A percentile compares a stretch with the other conserved stretches of the same genome.
phyloP scores from a whole-genome alignment of 2,797 vertebrate species.

The Echeneis naucrates region DNA sequence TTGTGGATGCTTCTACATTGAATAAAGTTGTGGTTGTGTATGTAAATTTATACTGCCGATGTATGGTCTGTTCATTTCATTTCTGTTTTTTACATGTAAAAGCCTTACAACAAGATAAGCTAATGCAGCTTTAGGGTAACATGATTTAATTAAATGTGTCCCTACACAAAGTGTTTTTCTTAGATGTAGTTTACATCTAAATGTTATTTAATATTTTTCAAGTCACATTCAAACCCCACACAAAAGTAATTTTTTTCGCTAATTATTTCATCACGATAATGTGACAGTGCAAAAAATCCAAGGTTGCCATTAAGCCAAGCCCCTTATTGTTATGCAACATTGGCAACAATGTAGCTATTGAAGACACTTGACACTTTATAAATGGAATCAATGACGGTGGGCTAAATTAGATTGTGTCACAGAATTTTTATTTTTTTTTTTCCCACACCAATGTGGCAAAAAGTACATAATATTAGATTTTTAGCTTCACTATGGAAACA shows the following conservation, averaged over 20 bases:
- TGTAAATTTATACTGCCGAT: background rate
- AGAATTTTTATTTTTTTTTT: background rate
- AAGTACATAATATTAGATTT: background rate
- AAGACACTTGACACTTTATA: background rate
- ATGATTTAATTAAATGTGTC: background rate
- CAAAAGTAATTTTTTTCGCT: too few relatives aligned
- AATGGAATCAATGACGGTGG: background rate
- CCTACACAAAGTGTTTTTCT: background rate
- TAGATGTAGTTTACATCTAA: background rate
- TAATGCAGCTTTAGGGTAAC: background rate
- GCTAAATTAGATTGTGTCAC: background rate
- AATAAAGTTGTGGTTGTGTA: slow-evolving; percentile 3
- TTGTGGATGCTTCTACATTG: slow-evolving; percentile 20
- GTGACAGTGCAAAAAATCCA: background rate
- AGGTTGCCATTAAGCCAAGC: background rate
- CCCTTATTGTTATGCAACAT: background rate
- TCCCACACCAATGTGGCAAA: background rate
- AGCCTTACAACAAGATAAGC: background rate
- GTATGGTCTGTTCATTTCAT: background rate
- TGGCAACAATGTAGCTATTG: background rate
- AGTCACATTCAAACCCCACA: too few relatives aligned
- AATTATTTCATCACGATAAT: background rate
- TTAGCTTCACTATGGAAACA: background rate
- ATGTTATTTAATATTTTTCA: background rate
- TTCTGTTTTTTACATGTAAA: background rate